These are phyloP conservation scores for Momotus momota DNA, from an alignment of 2,797 vertebrate species.

Conservation along the genomic window DNA sequence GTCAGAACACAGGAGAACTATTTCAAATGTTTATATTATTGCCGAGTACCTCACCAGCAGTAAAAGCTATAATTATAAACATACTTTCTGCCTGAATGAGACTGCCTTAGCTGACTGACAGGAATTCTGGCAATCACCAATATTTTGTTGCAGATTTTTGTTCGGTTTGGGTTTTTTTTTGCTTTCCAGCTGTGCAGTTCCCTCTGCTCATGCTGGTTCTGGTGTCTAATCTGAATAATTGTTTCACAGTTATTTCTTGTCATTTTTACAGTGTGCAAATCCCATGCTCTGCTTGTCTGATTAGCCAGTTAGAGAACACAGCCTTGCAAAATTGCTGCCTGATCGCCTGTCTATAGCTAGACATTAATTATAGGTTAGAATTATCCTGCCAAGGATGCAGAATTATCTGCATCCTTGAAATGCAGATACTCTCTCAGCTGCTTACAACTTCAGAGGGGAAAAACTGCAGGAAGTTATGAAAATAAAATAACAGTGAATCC, in stretches of 20 bases:
- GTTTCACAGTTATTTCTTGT: not conserved
- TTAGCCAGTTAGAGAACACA: not conserved
- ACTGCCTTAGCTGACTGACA: not conserved
- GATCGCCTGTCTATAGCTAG: not conserved
- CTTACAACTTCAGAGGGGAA: not conserved
- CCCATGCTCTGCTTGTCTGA: constrained; percentile 23
- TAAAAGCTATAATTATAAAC: not conserved
- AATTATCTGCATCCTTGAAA: not conserved
- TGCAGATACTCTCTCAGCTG: not conserved
- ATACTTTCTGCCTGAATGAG: not conserved
- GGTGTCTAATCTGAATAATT: constrained; percentile 41
- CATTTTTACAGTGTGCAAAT: constrained; percentile 32
- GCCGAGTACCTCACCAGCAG: not conserved
- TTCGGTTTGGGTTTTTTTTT: not conserved
- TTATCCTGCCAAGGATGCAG: not conserved
- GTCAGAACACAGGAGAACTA: not conserved
- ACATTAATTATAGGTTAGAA: constrained; percentile 13
- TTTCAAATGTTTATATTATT: not conserved
- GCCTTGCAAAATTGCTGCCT: constrained; percentile 12
- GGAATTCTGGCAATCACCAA: constrained; percentile 10
- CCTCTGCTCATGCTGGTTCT: not conserved
- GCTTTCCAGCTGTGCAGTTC: not conserved
- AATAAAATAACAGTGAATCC: not conserved
- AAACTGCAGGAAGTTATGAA: not conserved
- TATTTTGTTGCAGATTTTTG: not conserved